Conservation (phyloP, 2,113 vertebrate genomes). For the Trogon melanurus region DNA sequence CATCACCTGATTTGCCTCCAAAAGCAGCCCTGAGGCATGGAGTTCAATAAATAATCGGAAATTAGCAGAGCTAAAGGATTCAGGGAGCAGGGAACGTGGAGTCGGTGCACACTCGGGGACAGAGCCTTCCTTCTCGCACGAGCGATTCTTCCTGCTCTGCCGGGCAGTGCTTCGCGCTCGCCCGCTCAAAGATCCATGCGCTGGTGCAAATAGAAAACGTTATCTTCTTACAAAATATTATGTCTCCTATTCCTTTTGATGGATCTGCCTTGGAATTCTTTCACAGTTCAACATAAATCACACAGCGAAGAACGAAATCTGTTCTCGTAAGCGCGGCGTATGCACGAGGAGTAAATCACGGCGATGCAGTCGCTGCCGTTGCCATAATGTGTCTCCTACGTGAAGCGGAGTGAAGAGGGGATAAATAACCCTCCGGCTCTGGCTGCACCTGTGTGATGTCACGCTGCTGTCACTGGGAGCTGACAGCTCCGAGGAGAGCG, state of each 20-base stretch:
- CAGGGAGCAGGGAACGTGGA: not conserved
- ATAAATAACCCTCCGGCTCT: not conserved
- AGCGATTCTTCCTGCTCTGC: slow-evolving; percentile 7
- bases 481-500: not conserved
- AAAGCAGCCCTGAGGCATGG: not conserved
- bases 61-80: not conserved
- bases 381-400: not conserved
- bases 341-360: slow-evolving; percentile 58
- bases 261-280: slow-evolving; percentile 60
- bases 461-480: not conserved
- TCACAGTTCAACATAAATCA: slow-evolving; percentile 62
- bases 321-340: slow-evolving; percentile 57
- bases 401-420: not conserved
- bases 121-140: not conserved
- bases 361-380: slow-evolving; percentile 21
- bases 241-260: slow-evolving; percentile 61
- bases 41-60: not conserved
- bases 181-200: slow-evolving; percentile 30
- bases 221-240: slow-evolving; percentile 17
- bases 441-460: not conserved
- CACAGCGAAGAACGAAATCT: slow-evolving; percentile 46
- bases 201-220: slow-evolving; percentile 58
- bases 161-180: not conserved
- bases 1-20: not conserved
- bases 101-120: not conserved